Conservation (phyloP, 2,888 invertebrate genomes). For the Thereva unica region DNA sequence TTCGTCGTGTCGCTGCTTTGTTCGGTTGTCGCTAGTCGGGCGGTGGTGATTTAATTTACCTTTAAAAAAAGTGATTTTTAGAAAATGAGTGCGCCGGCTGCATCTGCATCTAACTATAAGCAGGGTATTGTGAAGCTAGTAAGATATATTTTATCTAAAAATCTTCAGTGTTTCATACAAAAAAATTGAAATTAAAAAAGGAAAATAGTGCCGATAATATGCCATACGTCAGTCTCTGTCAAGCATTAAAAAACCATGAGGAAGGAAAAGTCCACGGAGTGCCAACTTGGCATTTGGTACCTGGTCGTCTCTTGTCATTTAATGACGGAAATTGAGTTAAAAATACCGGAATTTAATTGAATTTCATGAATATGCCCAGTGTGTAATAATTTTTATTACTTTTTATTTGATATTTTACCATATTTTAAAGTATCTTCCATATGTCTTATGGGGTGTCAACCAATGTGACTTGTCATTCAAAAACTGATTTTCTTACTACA, state of each 20-base stretch:
- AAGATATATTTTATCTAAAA: conserved; percentile 20
- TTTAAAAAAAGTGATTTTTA: conserved; percentile 25
- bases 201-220: background rate
- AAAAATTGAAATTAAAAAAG: background rate
- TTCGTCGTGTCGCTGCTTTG: conserved; percentile 26
- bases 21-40: conserved; percentile 18
- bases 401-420: no score
- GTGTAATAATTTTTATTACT: no score
- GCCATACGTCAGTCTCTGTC: conserved; percentile 9
- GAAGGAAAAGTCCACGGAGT: conserved; percentile 20
- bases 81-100: conserved; percentile 32
- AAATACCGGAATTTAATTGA: no score
- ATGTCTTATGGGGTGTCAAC: no score
- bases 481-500: no score
- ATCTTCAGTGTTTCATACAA: conserved; percentile 17
- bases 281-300: conserved; percentile 28
- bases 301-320: background rate
- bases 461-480: no score
- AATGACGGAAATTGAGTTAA: no score
- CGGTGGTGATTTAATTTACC: conserved; percentile 29
- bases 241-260: background rate
- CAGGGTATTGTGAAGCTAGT: conserved; percentile 41
- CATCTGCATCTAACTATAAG: conserved; percentile 8
- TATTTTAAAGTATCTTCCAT: no score
- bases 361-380: no score